Conservation (phyloP, 2,888 invertebrate genomes). For the Catotricha subobsoleta region DNA sequence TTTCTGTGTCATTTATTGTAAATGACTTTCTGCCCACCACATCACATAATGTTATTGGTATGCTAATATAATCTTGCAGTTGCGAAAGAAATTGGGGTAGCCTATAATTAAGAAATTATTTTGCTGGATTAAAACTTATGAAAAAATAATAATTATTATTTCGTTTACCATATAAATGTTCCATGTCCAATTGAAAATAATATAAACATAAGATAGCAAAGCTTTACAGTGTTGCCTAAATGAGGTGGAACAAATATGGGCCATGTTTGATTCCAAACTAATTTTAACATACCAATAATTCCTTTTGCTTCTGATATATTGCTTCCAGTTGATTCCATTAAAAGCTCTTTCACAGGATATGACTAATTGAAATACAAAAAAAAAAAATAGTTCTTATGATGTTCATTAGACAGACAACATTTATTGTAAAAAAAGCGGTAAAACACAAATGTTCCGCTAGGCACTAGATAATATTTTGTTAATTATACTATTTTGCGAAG, state of each 20-base stretch:
- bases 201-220: conserved; percentile 19
- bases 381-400: background rate
- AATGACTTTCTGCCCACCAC: background rate
- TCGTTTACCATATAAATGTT: conserved; percentile 22
- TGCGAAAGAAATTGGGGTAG: conserved; percentile 24
- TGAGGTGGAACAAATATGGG: conserved; percentile 21
- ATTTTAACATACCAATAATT: conserved; percentile 1
- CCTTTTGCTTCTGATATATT: background rate
- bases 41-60: background rate
- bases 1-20: too few species aligned
- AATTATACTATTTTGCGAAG: background rate
- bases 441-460: too few species aligned
- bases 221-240: conserved; percentile 20
- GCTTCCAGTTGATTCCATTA: background rate
- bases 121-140: background rate
- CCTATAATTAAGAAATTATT: conserved; percentile 12
- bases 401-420: too few species aligned
- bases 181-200: conserved; percentile 23
- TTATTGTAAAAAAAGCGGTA: too few species aligned
- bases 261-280: conserved; percentile 24
- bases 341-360: background rate
- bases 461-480: too few species aligned
- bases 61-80: background rate
- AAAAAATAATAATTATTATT: background rate
- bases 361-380: background rate